Evolutionary conservation across 2,113 vertebrate species (phyloP).

Genomic region (Emydura subglobosa): DNA sequence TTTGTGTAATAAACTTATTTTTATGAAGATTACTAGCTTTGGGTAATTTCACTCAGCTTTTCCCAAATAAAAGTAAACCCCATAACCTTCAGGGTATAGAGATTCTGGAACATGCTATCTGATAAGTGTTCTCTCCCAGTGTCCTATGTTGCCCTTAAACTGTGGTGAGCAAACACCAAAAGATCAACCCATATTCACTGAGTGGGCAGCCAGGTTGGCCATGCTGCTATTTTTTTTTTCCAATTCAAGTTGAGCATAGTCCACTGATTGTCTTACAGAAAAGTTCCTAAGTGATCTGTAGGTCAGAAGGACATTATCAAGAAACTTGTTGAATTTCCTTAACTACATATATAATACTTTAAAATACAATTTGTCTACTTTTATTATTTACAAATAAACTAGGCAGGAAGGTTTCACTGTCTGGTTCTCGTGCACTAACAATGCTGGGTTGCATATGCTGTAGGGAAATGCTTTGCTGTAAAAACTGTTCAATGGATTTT

Average conservation of each 20-base stretch:
- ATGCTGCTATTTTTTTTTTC: no score
- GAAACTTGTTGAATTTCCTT: not conserved
- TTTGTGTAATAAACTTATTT: slow-evolving; percentile 13
- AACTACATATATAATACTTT: not conserved
- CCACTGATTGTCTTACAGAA: not conserved
- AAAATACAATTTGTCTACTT: not conserved
- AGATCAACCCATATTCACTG: not conserved
- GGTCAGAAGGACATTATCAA: not conserved
- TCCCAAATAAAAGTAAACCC: not conserved
- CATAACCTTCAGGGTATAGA: not conserved
- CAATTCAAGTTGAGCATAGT: not conserved
- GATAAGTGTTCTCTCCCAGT: fast-evolving
- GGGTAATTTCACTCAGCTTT: not conserved
- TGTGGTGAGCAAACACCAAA: not conserved
- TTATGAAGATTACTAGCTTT: not conserved
- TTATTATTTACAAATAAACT: no score
- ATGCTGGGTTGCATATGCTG: not conserved
- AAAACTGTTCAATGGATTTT: not conserved
- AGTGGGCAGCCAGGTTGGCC: not conserved
- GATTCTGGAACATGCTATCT: not conserved
- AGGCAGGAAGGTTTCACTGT: not conserved
- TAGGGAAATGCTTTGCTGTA: not conserved
- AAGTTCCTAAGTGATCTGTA: not conserved
- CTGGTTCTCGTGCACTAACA: not conserved
- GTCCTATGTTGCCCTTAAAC: no score